These are phyloP conservation scores for Bubo bubo DNA, from an alignment of 2,113 vertebrate genomes.

Conservation along the genomic window DNA sequence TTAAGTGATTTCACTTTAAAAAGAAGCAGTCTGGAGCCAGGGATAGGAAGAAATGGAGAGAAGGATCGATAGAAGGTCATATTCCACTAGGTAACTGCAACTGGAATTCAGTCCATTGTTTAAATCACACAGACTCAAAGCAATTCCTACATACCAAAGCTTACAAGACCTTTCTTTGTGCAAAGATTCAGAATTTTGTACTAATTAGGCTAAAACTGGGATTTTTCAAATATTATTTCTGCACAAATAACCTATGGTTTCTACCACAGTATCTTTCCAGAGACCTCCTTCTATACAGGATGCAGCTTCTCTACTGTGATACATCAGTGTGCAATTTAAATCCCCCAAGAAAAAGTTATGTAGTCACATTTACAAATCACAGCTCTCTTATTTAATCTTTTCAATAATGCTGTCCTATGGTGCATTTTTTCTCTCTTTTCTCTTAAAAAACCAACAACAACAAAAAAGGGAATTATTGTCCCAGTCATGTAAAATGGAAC, in stretches of 20 bases:
- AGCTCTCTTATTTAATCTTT: background rate
- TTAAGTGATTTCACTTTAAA: background rate
- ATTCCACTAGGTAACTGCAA: background rate
- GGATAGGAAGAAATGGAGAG: background rate
- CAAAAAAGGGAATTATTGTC: background rate
- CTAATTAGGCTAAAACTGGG: background rate
- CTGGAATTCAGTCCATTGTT: background rate
- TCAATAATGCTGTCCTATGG: background rate
- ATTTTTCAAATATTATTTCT: background rate
- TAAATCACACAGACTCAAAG: background rate
- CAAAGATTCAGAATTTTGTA: background rate
- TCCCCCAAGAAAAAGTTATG: background rate
- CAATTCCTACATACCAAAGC: background rate
- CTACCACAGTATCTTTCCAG: background rate
- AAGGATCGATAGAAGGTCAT: background rate
- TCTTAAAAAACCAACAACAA: background rate
- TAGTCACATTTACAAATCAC: background rate
- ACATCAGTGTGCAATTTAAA: background rate
- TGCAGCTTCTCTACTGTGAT: background rate
- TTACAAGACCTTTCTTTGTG: background rate
- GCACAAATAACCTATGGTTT: background rate
- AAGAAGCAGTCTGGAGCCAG: background rate
- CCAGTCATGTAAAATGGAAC: background rate
- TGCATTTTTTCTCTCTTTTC: background rate
- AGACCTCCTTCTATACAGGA: background rate